Conservation (phyloP, 2,797 vertebrate species). For the Steatocranus sp. region DNA sequence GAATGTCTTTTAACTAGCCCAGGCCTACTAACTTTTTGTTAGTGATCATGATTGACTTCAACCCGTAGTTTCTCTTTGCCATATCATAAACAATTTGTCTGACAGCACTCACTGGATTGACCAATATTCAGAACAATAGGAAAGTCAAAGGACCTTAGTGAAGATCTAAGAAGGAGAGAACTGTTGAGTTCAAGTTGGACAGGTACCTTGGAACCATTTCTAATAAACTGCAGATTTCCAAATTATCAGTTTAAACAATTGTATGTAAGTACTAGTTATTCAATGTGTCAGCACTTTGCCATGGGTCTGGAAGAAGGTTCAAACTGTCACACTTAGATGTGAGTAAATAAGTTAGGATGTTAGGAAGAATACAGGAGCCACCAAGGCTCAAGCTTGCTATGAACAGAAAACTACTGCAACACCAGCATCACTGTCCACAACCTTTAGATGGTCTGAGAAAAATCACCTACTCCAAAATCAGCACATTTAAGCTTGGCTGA, state of each 20-base stretch:
- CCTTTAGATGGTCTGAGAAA: background rate
- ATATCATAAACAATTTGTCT: background rate
- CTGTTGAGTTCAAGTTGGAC: background rate
- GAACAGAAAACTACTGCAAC: background rate
- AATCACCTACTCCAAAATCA: background rate
- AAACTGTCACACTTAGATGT: background rate
- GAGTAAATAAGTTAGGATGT: background rate
- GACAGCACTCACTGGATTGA: background rate
- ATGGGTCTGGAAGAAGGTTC: background rate
- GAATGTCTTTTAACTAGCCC: background rate
- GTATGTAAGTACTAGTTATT: background rate
- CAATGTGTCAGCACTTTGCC: background rate
- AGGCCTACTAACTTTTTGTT: background rate
- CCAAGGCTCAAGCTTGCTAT: background rate
- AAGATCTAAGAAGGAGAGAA: background rate
- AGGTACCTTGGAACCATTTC: background rate
- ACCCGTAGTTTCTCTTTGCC: background rate
- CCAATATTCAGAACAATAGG: background rate
- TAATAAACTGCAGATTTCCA: background rate
- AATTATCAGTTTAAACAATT: background rate
- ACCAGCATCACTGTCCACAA: background rate
- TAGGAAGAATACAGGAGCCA: background rate
- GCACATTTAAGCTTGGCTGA: background rate
- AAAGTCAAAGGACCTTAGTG: background rate
- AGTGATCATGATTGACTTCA: background rate